These are phyloP conservation scores for Odontamblyopus rebecca DNA, from an alignment of 2,797 vertebrate genomes.

Conservation along the genomic window DNA sequence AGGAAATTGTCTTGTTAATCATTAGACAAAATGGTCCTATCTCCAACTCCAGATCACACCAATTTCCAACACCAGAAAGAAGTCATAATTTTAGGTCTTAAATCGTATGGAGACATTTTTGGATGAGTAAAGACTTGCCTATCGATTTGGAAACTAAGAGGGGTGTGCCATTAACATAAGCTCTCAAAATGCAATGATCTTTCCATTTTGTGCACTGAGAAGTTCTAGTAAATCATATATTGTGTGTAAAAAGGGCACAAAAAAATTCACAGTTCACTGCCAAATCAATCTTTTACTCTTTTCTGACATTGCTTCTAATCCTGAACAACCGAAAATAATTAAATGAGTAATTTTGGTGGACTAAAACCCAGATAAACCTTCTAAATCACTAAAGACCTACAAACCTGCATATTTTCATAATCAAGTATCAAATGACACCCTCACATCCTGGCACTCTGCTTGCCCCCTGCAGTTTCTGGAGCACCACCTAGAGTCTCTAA, in stretches of 20 bases:
- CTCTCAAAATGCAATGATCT: too few relatives aligned
- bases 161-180: not conserved
- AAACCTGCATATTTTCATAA: not conserved
- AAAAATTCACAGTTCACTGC: too few relatives aligned
- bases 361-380: not conserved
- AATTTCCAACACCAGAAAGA: not conserved
- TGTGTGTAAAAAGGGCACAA: too few relatives aligned
- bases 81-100: not conserved
- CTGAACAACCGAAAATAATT: not conserved
- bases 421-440: not conserved
- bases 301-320: not conserved
- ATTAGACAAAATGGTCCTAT: not conserved
- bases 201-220: too few relatives aligned
- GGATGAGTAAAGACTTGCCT: not conserved
- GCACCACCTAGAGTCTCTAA: slow-evolving; percentile 37
- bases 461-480: slow-evolving; percentile 5
- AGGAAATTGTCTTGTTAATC: not conserved
- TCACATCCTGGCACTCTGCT: not conserved
- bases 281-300: too few relatives aligned
- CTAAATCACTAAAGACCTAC: not conserved
- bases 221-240: too few relatives aligned
- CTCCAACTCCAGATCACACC: not conserved
- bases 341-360: not conserved
- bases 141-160: not conserved
- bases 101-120: not conserved